Conservation (phyloP, 2,888 invertebrate genomes). For the Ormyrus rosae region DNA sequence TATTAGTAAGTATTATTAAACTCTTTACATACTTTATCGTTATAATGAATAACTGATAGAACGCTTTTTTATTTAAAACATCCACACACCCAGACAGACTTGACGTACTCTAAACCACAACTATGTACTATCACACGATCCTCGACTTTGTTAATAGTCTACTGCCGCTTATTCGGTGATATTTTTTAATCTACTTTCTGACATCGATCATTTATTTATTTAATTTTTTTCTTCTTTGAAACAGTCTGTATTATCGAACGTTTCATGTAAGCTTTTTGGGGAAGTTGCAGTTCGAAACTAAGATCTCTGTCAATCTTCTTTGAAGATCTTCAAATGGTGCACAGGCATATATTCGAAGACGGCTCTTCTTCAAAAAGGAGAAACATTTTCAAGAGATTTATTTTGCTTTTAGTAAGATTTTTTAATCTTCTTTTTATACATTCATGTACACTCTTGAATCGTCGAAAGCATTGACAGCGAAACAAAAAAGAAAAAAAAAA, state of each 20-base stretch:
- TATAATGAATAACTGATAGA: constrained; percentile 71
- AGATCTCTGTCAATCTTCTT: constrained; percentile 27
- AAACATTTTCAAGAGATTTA: constrained; percentile 15
- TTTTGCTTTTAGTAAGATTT: background rate
- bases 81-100: constrained; percentile 69
- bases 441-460: background rate
- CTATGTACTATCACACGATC: constrained; percentile 68
- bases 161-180: constrained; percentile 50
- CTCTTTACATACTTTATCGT: constrained; percentile 71
- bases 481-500: constrained; percentile 21
- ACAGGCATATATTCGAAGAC: constrained; percentile 15
- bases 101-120: constrained; percentile 64
- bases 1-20: constrained; percentile 66
- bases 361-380: background rate
- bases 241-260: constrained; percentile 52
- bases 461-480: background rate
- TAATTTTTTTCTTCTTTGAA: constrained; percentile 38
- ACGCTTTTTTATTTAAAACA: constrained; percentile 66
- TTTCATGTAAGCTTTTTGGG: constrained; percentile 22
- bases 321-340: constrained; percentile 43
- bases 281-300: constrained; percentile 22
- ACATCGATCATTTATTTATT: constrained; percentile 43
- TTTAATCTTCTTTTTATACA: no score
- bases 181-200: constrained; percentile 51
- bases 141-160: constrained; percentile 62